Evolutionary conservation across 1,140 invertebrate genomes (phyloP).

Genomic region (Brachystomella parvula): DNA sequence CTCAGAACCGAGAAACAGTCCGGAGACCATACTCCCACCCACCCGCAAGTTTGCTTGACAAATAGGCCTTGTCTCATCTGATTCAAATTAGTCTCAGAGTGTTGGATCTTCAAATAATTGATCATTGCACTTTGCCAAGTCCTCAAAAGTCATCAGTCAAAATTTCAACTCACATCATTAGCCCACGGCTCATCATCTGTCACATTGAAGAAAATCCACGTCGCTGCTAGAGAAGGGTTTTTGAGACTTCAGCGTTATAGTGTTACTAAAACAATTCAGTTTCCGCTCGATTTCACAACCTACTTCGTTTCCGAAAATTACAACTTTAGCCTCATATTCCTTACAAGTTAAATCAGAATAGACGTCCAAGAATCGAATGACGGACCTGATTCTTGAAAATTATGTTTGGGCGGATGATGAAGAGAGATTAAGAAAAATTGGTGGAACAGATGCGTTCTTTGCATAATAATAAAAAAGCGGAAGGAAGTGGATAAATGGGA

Average conservation of each 20-base stretch:
- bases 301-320: no score
- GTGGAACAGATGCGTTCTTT: no score
- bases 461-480: no score
- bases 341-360: no score
- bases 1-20: background rate
- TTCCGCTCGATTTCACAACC: background rate
- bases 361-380: background rate
- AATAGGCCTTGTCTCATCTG: slow-evolving; percentile 6
- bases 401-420: background rate
- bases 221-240: background rate
- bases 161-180: slow-evolving; percentile 28
- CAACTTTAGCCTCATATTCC: no score
- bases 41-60: background rate
- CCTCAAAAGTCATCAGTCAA: slow-evolving; percentile 32
- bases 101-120: slow-evolving; percentile 18
- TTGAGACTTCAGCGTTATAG: background rate
- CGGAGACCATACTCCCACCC: background rate
- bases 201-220: slow-evolving; percentile 1
- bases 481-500: background rate
- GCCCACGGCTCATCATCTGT: slow-evolving; percentile 13
- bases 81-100: slow-evolving; percentile 23
- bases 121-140: slow-evolving; percentile 23
- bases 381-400: background rate
- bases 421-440: background rate
- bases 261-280: background rate